Base-by-base conservation (phyloP, 1,140 invertebrate genomes). In the Brachionus sp. region DNA sequence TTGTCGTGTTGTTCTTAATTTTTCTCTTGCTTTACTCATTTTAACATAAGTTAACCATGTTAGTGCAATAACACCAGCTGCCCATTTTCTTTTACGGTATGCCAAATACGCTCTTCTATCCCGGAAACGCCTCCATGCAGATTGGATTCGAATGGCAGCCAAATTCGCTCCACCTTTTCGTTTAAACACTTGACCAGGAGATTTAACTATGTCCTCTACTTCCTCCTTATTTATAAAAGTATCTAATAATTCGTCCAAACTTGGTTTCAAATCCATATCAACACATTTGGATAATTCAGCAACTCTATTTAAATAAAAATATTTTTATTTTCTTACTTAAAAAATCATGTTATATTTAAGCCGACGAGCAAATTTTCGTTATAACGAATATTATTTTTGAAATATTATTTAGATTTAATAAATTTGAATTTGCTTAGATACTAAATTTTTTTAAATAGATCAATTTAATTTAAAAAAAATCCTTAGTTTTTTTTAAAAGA, bases 1-100 rank as follows among this genome's bases (percentile, higher is more conserved):
- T 25, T 84, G 33, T 16, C 88, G 82, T 5, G 86, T 87, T 9
- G 84, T 80, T 83, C 86, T 86, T 16, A 89, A 84, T 84, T 88
- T 86, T 25, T 86, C 80, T 78, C 86, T 84, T 64, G 88, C 86
- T 84, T 86, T 86, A 33, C 85, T 82, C 86, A 88, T 87, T 85
- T 88, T 89, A 37, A 89, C 85, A 77, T 87, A 86, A 86, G 89
- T 87, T 29, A 89, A 86, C 89, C 89, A 89, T 3, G 87, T 87
- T 9, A 89, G 86, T 19, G 87, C 88, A 84, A 89, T 88, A 13
- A 89, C 88, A 62, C 88, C 88, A n/a, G 88, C 86, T 9, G 89
- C 88, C 88, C 88, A 89, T 83, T 89, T 89, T 84, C 86, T 85
- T 16, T 85, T 85, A 5, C 88, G 84, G 77, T 88, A 88, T 33